Evolutionary conservation across 2,888 invertebrate species (phyloP).

Genomic region (Machimus rusticus): DNA sequence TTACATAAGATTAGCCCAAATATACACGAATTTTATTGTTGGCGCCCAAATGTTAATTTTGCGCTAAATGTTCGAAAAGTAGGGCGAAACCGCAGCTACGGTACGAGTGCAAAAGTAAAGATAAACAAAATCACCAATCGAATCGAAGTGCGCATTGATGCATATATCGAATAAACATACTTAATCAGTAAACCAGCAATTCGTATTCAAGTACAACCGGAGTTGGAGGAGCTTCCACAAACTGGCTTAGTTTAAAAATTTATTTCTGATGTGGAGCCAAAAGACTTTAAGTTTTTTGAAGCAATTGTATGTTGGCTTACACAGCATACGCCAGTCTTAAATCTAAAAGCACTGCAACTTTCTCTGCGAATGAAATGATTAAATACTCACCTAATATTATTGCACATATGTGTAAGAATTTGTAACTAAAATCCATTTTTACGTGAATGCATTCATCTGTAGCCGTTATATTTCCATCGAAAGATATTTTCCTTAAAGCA

Average conservation of each 20-base stretch:
- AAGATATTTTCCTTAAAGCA: conserved; percentile 2
- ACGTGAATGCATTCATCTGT: conserved; percentile 5
- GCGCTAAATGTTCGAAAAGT: not conserved
- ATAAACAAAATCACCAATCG: not conserved
- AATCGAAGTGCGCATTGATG: not conserved
- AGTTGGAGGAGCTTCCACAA: not conserved
- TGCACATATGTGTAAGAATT: conserved; percentile 60
- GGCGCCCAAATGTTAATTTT: not conserved
- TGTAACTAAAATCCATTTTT: conserved; percentile 59
- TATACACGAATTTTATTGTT: not conserved
- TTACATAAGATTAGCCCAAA: not conserved
- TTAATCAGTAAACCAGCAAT: not conserved
- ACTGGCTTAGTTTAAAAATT: not conserved
- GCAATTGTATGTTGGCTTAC: not conserved
- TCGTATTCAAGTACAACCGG: not conserved
- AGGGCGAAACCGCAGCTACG: not conserved
- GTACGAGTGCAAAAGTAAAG: not conserved
- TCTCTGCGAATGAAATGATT: not conserved
- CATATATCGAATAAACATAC: not conserved
- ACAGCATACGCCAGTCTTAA: not conserved
- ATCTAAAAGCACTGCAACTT: not conserved
- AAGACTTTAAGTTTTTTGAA: not conserved
- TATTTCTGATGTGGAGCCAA: not conserved
- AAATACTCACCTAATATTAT: conserved; percentile 58
- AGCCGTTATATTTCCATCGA: conserved; percentile 25